phyloP scores from a whole-genome alignment of 2,797 vertebrate species.

The Sebastes melanostomus region DNA sequence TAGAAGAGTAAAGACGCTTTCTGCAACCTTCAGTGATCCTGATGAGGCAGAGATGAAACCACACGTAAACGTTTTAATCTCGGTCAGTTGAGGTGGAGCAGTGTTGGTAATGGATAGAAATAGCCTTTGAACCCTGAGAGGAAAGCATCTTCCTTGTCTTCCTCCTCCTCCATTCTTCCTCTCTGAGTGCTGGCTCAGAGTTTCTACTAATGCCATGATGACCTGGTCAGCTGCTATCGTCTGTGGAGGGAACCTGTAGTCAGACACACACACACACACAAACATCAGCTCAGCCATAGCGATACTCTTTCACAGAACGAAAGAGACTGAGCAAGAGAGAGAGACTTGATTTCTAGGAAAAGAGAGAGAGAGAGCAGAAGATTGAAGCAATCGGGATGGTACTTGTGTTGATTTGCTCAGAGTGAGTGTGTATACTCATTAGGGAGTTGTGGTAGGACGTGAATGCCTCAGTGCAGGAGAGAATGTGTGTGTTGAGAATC shows the following conservation, averaged over 20 bases:
- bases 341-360: slow-evolving; percentile 15
- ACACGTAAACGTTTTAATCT: slow-evolving; percentile 11
- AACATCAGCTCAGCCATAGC: slow-evolving; percentile 20
- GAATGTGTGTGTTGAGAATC: neutral
- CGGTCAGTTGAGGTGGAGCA: slow-evolving; percentile 37
- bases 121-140: slow-evolving; percentile 71
- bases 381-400: slow-evolving; percentile 15
- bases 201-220: slow-evolving; percentile 66
- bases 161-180: slow-evolving; percentile 33
- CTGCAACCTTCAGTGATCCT: neutral
- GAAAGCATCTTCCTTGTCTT: slow-evolving; percentile 63
- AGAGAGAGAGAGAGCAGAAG: neutral
- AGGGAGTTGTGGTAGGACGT: slow-evolving; percentile 35
- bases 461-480: slow-evolving; percentile 1
- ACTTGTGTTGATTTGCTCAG: slow-evolving; percentile 30
- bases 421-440: slow-evolving; percentile 43
- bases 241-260: slow-evolving; percentile 28
- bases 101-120: slow-evolving; percentile 67
- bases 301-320: slow-evolving; percentile 22
- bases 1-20: neutral
- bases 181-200: slow-evolving; percentile 51
- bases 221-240: slow-evolving; percentile 53
- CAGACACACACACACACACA: neutral
- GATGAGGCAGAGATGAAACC: neutral
- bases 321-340: neutral